Evolutionary conservation across 2,113 vertebrate genomes (phyloP).

Genomic region (Epinephelus moara): DNA sequence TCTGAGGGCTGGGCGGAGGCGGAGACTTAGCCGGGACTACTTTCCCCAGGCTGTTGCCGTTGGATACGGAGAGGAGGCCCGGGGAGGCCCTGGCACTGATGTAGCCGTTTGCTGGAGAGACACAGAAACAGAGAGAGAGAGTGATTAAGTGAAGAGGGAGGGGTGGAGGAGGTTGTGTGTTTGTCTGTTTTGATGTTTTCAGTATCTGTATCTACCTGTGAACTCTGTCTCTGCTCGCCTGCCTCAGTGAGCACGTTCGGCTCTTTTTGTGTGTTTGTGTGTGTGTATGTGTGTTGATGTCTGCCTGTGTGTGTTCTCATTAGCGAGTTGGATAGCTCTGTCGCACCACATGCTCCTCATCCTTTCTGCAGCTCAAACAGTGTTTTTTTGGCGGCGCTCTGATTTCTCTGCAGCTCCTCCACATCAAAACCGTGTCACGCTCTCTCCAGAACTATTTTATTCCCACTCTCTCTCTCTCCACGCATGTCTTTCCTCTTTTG

Average conservation of each 20-base stretch:
- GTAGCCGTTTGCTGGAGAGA: constrained; percentile 91
- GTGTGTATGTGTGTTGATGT: constrained; percentile 4
- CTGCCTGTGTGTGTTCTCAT: constrained; percentile 49
- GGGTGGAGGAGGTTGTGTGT: constrained; percentile 21
- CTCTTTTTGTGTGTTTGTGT: constrained; percentile 13
- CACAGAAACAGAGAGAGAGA: constrained; percentile 9
- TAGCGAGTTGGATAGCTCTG: constrained; percentile 54
- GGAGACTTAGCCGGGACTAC: constrained; percentile 93
- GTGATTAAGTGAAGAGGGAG: constrained; percentile 32
- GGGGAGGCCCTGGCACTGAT: constrained; percentile 95
- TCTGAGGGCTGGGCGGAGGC: constrained; percentile 87
- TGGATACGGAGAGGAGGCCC: constrained; percentile 90
- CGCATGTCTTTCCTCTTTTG: constrained; percentile 22
- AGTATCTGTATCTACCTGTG: constrained; percentile 32
- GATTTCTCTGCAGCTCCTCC: constrained; percentile 50
- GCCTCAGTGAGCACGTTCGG: too few relatives aligned
- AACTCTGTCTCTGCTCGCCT: constrained; percentile 20
- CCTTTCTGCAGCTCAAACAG: constrained; percentile 47
- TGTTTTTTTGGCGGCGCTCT: constrained; percentile 35
- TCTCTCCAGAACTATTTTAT: constrained; percentile 48
- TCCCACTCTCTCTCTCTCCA: constrained; percentile 1
- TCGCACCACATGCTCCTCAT: constrained; percentile 53
- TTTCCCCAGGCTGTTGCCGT: constrained; percentile 94
- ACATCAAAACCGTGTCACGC: constrained; percentile 53
- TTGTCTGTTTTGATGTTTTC: constrained; percentile 38